Percentiles rank a stretch among this genome's conserved stretches.
Evolutionary conservation across 2,113 vertebrate genomes (phyloP).

Genomic region (Oryzias curvinotus): DNA sequence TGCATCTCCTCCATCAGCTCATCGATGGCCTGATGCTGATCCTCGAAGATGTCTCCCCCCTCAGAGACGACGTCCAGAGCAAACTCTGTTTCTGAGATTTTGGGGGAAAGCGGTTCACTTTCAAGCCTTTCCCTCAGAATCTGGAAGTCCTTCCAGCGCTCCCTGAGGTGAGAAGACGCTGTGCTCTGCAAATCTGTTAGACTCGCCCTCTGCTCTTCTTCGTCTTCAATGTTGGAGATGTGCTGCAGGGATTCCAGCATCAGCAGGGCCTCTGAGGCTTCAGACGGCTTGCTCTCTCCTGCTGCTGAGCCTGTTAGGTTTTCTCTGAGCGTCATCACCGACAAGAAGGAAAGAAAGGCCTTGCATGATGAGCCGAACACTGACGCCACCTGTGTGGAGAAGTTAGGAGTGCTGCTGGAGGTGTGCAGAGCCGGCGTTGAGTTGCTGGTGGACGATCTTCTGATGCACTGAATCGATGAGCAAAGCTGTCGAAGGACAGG

Average conservation of each 20-base stretch:
- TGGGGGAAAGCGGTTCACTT: constrained; percentile 57
- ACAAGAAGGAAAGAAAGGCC: constrained; percentile 85
- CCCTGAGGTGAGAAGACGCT: constrained; percentile 66
- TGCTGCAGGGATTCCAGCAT: constrained; percentile 85
- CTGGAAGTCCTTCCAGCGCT: constrained; percentile 71
- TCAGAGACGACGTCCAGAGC: constrained; percentile 61
- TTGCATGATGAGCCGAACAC: constrained; percentile 78
- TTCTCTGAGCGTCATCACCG: constrained; percentile 84
- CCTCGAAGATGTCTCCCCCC: constrained; percentile 41
- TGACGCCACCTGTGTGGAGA: constrained; percentile 72
- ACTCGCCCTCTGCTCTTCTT: constrained; percentile 79
- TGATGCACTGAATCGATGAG: constrained; percentile 68
- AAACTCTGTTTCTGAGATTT: constrained; percentile 63
- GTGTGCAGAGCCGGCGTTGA: constrained; percentile 65
- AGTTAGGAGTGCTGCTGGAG: constrained; percentile 73
- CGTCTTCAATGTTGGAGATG: constrained; percentile 74
- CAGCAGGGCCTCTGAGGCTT: constrained; percentile 78
- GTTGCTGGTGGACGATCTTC: constrained; percentile 59
- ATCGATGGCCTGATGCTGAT: constrained; percentile 51
- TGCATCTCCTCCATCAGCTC: constrained; percentile 73
- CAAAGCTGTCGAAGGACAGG: constrained; percentile 77
- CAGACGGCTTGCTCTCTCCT: constrained; percentile 54
- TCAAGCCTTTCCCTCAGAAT: constrained; percentile 54
- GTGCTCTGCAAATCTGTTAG: constrained; percentile 79
- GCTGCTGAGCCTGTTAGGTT: constrained; percentile 53